phyloP scores from a whole-genome alignment of 2,113 vertebrate genomes.

The Hemiprocne comata region DNA sequence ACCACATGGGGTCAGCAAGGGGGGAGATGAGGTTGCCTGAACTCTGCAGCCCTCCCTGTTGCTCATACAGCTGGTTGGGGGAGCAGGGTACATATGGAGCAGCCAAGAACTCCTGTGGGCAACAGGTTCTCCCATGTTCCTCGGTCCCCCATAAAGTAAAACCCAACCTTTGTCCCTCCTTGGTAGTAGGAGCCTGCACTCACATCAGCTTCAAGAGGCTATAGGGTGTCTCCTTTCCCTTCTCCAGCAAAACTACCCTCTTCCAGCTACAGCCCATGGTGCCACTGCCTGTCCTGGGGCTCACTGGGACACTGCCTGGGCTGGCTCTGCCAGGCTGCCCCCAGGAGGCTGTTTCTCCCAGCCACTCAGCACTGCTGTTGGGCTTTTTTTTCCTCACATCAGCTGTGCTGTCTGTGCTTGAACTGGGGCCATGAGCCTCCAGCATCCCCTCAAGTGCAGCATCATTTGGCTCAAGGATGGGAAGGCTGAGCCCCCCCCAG shows the following conservation, averaged over 20 bases:
- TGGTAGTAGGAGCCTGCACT: rapidly evolving
- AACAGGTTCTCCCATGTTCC: neutral
- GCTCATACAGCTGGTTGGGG: neutral
- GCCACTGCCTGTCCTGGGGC: too few species aligned
- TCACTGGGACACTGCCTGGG: too few species aligned
- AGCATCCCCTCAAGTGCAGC: neutral
- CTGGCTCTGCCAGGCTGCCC: neutral
- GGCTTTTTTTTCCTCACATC: neutral
- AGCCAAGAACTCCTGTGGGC: neutral
- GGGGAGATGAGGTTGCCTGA: neutral
- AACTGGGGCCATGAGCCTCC: rapidly evolving
- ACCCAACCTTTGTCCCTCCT: neutral
- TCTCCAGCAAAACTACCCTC: neutral
- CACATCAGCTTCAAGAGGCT: neutral
- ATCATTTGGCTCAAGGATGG: neutral
- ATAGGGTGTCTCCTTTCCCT: neutral
- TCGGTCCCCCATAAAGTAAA: neutral
- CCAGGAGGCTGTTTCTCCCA: rapidly evolving
- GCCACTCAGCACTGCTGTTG: rapidly evolving
- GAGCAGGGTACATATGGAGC: rapidly evolving
- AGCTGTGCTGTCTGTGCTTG: neutral
- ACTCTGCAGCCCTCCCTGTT: neutral
- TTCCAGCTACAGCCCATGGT: rapidly evolving
- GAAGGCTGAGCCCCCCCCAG: neutral
- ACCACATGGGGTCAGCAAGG: rapidly evolving